Percentiles rank a stretch among this genome's conserved stretches.
These are phyloP conservation scores for Meloidogyne floridensis DNA, from an alignment of 1,140 invertebrate genomes.

Conservation along the genomic window DNA sequence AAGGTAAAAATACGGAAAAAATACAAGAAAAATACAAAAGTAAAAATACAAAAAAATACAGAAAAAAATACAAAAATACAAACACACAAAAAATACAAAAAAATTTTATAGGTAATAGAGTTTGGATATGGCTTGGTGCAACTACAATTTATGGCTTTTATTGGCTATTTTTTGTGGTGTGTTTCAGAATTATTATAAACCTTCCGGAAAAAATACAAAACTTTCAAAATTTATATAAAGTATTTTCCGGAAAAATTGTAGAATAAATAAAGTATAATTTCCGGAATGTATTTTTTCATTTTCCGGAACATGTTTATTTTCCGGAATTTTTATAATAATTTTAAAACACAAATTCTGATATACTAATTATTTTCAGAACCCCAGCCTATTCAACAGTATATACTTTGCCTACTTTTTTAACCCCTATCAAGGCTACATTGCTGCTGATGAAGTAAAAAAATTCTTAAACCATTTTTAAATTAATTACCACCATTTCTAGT, in stretches of 20 bases:
- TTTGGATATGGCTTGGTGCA: slow-evolving; percentile 8
- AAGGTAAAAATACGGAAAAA: no score
- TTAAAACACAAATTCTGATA: no score
- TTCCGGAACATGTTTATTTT: no score
- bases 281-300: no score
- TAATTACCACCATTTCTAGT: not conserved
- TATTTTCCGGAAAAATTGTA: no score
- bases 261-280: no score
- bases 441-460: not conserved
- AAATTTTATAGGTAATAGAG: not conserved
- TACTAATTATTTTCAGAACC: not conserved
- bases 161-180: slow-evolving; percentile 5
- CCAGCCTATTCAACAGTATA: not conserved
- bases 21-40: no score
- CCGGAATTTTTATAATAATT: no score
- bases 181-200: not conserved
- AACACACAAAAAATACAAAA: no score
- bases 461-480: not conserved
- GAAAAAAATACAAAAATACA: no score
- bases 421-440: not conserved
- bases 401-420: slow-evolving; percentile 1
- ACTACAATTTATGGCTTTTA: slow-evolving; percentile 11
- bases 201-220: not conserved
- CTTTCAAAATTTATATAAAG: no score
- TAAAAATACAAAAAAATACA: no score